A percentile compares a stretch with the other conserved stretches of the same genome.
These are phyloP conservation scores for Rhyacophila evoluta DNA, from an alignment of 2,888 invertebrate genomes.

Conservation along the genomic window DNA sequence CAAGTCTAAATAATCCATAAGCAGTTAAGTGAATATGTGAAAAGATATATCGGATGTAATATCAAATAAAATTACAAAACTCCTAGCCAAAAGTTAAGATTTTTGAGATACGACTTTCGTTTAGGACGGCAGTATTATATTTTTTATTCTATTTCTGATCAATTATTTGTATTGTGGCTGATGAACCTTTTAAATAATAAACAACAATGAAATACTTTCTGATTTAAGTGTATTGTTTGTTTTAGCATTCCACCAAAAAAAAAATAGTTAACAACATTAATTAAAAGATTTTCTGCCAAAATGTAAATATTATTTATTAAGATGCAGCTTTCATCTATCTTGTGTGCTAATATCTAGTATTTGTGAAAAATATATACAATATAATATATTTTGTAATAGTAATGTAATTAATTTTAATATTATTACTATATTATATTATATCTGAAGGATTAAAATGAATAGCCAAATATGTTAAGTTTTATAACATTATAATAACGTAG, in stretches of 20 bases:
- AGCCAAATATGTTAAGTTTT: constrained; percentile 15
- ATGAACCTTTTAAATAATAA: too few species aligned
- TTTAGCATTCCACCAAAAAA: not conserved
- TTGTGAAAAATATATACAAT: not conserved
- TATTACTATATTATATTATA: not conserved
- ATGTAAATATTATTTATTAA: constrained; percentile 6
- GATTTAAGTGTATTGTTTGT: not conserved
- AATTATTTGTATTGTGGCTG: too few species aligned
- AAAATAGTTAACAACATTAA: not conserved
- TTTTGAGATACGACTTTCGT: too few species aligned
- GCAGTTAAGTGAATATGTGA: too few species aligned
- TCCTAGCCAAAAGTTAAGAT: too few species aligned
- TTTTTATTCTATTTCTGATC: too few species aligned
- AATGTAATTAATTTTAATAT: not conserved
- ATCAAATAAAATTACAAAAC: too few species aligned
- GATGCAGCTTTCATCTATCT: not conserved
- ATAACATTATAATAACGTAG: not conserved
- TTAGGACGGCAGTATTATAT: too few species aligned
- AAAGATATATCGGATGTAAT: too few species aligned
- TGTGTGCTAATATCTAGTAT: constrained; percentile 4
- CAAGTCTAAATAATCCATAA: too few species aligned
- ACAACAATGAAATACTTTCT: not conserved
- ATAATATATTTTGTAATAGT: constrained; percentile 4
- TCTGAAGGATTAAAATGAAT: not conserved
- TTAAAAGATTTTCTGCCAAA: constrained; percentile 11